Conservation (phyloP, 2,888 invertebrate species). For the Marasmarcha lunaedactyla region DNA sequence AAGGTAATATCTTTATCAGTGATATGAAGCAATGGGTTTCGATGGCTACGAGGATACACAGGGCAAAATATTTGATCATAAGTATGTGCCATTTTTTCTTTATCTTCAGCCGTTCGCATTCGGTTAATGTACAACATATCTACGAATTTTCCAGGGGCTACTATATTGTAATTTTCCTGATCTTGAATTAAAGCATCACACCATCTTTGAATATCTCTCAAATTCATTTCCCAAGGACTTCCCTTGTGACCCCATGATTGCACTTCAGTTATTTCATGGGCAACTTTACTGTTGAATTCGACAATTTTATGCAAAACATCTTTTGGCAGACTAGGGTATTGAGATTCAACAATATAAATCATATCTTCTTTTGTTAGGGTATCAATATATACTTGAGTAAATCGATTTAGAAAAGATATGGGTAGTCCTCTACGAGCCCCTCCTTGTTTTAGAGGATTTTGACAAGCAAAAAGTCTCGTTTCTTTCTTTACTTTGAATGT, state of each 20-base stretch:
- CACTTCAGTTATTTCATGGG: constrained; percentile 72
- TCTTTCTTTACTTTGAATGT: constrained; percentile 81
- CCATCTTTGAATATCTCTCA: constrained; percentile 95
- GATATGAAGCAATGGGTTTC: constrained; percentile 69
- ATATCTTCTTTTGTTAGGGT: constrained; percentile 76
- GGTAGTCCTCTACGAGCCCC: constrained; percentile 96
- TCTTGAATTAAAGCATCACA: constrained; percentile 78
- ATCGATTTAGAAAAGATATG: constrained; percentile 96
- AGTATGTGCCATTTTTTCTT: constrained; percentile 72
- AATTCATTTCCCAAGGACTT: constrained; percentile 96
- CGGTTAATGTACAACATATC: constrained; percentile 88
- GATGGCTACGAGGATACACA: constrained; percentile 57
- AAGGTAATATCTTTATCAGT: constrained; percentile 70
- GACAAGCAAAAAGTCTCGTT: constrained; percentile 95
- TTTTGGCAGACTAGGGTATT: constrained; percentile 72
- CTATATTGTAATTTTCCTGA: constrained; percentile 25
- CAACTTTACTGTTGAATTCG: constrained; percentile 79
- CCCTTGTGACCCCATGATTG: constrained; percentile 83
- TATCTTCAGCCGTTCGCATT: constrained; percentile 85
- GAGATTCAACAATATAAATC: constrained; percentile 73
- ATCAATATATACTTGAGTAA: constrained; percentile 87
- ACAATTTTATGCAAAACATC: constrained; percentile 79
- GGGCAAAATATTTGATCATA: constrained; percentile 62
- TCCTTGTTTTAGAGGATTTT: constrained; percentile 96
- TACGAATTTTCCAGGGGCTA: constrained; percentile 73